phyloP scores from a whole-genome alignment of 2,797 vertebrate species.

The Vultur gryphus region DNA sequence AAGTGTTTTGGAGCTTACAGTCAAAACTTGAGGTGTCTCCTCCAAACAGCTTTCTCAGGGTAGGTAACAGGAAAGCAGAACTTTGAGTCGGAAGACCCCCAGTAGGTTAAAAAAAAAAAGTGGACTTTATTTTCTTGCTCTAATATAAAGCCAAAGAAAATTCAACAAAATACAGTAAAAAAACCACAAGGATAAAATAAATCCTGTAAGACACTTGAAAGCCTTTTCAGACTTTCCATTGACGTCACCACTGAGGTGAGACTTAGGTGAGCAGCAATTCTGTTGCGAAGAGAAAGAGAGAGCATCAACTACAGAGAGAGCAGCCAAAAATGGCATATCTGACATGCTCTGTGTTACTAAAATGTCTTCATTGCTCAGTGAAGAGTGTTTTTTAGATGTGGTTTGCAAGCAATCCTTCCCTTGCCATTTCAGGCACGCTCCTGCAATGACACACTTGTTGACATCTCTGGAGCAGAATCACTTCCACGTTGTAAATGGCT shows the following conservation, averaged over 20 bases:
- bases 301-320: background rate
- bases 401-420: background rate
- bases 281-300: background rate
- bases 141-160: background rate
- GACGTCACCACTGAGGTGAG: background rate
- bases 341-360: background rate
- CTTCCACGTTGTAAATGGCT: background rate
- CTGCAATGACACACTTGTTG: background rate
- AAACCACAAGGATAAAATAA: background rate
- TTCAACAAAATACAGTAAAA: background rate
- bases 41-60: background rate
- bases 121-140: background rate
- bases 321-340: background rate
- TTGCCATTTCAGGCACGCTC: background rate
- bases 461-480: background rate
- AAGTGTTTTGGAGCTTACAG: background rate
- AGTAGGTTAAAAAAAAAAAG: background rate
- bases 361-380: background rate
- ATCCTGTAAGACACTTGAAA: background rate
- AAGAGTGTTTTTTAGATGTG: background rate
- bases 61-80: background rate
- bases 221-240: conserved; percentile 4
- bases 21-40: background rate
- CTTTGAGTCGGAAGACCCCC: background rate
- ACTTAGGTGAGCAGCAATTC: background rate